Evolutionary conservation across 2,113 vertebrate species (phyloP).

Genomic region (Hemibagrus wyckioides): DNA sequence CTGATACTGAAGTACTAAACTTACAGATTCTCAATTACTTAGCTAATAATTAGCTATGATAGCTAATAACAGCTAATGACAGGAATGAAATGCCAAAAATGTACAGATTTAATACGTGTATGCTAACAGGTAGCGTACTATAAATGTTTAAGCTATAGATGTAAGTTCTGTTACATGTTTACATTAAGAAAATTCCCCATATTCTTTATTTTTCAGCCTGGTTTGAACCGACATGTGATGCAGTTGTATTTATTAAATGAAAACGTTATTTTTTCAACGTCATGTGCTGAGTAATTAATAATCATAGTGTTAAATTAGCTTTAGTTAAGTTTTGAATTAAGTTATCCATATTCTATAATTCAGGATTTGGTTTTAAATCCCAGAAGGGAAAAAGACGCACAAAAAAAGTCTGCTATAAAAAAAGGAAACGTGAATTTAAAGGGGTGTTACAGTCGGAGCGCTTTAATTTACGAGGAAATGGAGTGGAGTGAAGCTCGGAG

Average conservation of each 20-base stretch:
- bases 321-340: neutral
- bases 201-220: neutral
- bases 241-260: neutral
- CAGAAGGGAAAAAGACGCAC: neutral
- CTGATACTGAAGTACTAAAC: neutral
- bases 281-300: neutral
- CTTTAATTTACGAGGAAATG: slow-evolving; percentile 68
- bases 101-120: too few relatives aligned
- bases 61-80: too few relatives aligned
- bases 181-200: neutral
- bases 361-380: neutral
- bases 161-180: neutral
- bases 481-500: slow-evolving; percentile 68
- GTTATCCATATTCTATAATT: neutral
- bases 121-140: too few relatives aligned
- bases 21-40: neutral
- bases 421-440: neutral
- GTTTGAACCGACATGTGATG: neutral
- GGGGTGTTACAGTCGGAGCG: slow-evolving; percentile 13
- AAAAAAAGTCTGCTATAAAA: neutral
- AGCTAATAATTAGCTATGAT: neutral
- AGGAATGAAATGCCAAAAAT: neutral
- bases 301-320: neutral
- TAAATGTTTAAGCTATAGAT: neutral
- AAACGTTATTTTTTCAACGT: neutral